Base-by-base conservation (phyloP, 2,888 invertebrate genomes). In the Tuta absoluta region DNA sequence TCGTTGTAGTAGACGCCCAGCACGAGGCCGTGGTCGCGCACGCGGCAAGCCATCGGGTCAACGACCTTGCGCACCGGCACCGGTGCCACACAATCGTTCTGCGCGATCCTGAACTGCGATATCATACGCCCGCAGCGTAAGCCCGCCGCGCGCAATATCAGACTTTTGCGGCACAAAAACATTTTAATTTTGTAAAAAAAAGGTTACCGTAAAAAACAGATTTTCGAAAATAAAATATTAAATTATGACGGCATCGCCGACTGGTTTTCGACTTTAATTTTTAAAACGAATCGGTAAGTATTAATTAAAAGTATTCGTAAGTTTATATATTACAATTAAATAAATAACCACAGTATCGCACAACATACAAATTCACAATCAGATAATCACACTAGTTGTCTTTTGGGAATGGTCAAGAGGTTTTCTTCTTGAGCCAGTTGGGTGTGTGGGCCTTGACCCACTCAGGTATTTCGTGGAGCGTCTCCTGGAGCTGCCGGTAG, bases 401-500 rank as follows among this genome's bases (percentile, higher is more conserved):
- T 88, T 87, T 88, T 84, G 72, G 75, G 76, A 77, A 73, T 75
- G 82, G 85, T 91, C 90, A 91, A 82, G 91, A 91, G 76, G 84
- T 81, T 74, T 90, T 90, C 71, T 84, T 86, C 77, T 87, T 88
- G 63, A 91, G 80, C 87, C 89, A 90, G 71, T 71, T 78, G 60
- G 91, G 91, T 66, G 85, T 84, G 72, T 87, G 80, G 64, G 78
- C 80, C 64, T 72, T 75, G 65, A 93, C 79, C 94, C 94, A 94
- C 70, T 91, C 89, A 62, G 94, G 94, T 74, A 94, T 89, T 80
- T 92, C 90, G 62, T 89, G 79, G 24, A 96, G 81, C 64, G 94
- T 94, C 77, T 95, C 94, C 77, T 95, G 94, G 68, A 96, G 81
- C 79, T 96, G 95, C 65, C 96, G 93, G 81, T 96, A 97, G 59